phyloP scores from a whole-genome alignment of 2,888 invertebrate species.

The Polietes domitor region DNA sequence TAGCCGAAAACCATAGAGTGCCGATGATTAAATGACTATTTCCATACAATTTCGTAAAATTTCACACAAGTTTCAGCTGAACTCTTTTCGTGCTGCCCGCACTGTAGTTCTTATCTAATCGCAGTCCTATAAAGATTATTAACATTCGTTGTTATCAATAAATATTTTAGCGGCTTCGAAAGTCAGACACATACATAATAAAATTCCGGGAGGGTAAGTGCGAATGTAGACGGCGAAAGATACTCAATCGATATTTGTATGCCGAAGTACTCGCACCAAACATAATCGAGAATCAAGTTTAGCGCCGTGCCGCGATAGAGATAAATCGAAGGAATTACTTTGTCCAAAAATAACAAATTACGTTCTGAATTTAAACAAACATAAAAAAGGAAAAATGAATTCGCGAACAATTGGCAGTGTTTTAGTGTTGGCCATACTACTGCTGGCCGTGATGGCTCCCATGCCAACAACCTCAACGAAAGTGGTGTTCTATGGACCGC shows the following conservation, averaged over 20 bases:
- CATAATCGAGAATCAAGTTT: not conserved
- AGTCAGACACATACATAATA: slow-evolving; percentile 22
- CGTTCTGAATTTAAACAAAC: slow-evolving; percentile 24
- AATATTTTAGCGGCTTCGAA: slow-evolving; percentile 3
- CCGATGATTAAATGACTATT: not conserved
- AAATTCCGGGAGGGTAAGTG: slow-evolving; percentile 30
- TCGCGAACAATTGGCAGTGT: slow-evolving; percentile 23
- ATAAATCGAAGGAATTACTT: not conserved
- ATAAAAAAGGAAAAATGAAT: slow-evolving; percentile 4
- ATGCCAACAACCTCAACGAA: slow-evolving; percentile 64
- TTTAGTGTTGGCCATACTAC: slow-evolving; percentile 65
- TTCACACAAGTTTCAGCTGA: slow-evolving; percentile 1
- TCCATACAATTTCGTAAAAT: not conserved
- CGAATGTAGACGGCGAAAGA: slow-evolving; percentile 4
- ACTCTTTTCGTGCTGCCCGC: not conserved
- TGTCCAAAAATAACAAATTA: slow-evolving; percentile 36
- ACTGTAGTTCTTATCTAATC: slow-evolving; percentile 51
- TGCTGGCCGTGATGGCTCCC: slow-evolving; percentile 67
- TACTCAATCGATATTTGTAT: slow-evolving; percentile 44
- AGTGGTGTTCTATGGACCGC: slow-evolving; percentile 74
- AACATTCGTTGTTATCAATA: slow-evolving; percentile 51
- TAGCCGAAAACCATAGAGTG: not conserved
- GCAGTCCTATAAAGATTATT: slow-evolving; percentile 39
- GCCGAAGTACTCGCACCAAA: slow-evolving; percentile 22
- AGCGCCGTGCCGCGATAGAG: not conserved